Evolutionary conservation across 2,797 vertebrate species (phyloP).

Genomic region (Melanotaenia nigrans): DNA sequence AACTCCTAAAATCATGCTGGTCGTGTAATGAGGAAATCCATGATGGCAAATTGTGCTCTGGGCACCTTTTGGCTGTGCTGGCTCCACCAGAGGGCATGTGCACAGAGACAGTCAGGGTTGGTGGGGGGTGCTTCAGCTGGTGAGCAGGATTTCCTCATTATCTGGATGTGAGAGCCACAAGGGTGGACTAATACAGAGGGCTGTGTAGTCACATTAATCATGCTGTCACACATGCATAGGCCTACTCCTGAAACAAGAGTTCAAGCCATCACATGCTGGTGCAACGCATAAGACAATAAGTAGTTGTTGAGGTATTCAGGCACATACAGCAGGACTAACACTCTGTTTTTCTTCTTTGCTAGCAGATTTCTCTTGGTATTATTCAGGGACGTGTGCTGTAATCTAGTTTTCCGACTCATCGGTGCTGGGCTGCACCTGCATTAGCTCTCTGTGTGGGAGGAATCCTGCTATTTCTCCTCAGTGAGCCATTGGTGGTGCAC

Average conservation of each 20-base stretch:
- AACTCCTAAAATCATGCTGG: slow-evolving; percentile 65
- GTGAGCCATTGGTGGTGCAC: slow-evolving; percentile 51
- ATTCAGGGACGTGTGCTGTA: slow-evolving; percentile 32
- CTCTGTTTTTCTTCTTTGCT: slow-evolving; percentile 28
- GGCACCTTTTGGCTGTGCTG: slow-evolving; percentile 54
- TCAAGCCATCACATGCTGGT: slow-evolving; percentile 35
- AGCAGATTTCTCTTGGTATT: slow-evolving; percentile 30
- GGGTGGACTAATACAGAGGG: slow-evolving; percentile 47
- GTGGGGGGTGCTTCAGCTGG: slow-evolving; percentile 44
- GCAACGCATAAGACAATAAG: slow-evolving; percentile 20
- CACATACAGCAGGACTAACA: slow-evolving; percentile 4
- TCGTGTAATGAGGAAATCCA: slow-evolving; percentile 72
- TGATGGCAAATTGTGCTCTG: slow-evolving; percentile 60
- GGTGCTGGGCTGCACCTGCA: slow-evolving; percentile 51
- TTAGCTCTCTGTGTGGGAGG: slow-evolving; percentile 67
- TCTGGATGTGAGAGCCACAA: slow-evolving; percentile 60
- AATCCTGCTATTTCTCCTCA: slow-evolving; percentile 58
- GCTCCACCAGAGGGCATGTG: slow-evolving; percentile 53
- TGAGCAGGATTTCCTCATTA: slow-evolving; percentile 67
- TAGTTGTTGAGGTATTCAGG: not conserved
- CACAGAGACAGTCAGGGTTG: slow-evolving; percentile 9
- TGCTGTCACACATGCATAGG: slow-evolving; percentile 53
- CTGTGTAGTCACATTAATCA: slow-evolving; percentile 70
- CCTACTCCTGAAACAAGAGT: slow-evolving; percentile 52
- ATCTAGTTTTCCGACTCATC: slow-evolving; percentile 43